These are phyloP conservation scores for Mycteria americana DNA, from an alignment of 2,797 vertebrate genomes.

Conservation along the genomic window DNA sequence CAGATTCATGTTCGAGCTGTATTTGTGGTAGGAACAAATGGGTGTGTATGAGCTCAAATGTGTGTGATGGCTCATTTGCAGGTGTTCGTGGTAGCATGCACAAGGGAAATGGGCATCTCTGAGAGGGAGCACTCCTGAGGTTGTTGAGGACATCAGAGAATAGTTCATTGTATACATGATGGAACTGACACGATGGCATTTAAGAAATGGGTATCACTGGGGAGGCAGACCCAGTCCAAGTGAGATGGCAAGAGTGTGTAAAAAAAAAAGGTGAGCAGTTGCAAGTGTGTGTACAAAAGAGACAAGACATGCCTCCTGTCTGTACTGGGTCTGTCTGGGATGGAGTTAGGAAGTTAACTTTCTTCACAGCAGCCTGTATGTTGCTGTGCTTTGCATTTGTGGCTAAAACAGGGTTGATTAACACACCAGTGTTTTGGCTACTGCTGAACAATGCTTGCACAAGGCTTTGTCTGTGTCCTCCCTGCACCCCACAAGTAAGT, in stretches of 20 bases:
- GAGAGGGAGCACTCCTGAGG: background rate
- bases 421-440: background rate
- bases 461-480: background rate
- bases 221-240: background rate
- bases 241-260: background rate
- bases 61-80: background rate
- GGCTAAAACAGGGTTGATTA: background rate
- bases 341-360: background rate
- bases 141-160: background rate
- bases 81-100: background rate
- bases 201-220: background rate
- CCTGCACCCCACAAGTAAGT: background rate
- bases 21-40: slow-evolving; percentile 9
- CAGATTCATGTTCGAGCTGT: background rate
- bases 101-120: background rate
- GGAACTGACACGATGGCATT: background rate
- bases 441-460: background rate
- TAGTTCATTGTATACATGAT: background rate
- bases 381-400: background rate
- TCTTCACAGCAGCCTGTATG: background rate
- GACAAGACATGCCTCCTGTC: background rate
- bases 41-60: background rate
- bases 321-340: background rate
- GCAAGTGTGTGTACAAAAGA: background rate
- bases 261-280: background rate